These are phyloP conservation scores for Notarius lentiginosus DNA, from an alignment of 2,113 vertebrate species.

Conservation along the genomic window DNA sequence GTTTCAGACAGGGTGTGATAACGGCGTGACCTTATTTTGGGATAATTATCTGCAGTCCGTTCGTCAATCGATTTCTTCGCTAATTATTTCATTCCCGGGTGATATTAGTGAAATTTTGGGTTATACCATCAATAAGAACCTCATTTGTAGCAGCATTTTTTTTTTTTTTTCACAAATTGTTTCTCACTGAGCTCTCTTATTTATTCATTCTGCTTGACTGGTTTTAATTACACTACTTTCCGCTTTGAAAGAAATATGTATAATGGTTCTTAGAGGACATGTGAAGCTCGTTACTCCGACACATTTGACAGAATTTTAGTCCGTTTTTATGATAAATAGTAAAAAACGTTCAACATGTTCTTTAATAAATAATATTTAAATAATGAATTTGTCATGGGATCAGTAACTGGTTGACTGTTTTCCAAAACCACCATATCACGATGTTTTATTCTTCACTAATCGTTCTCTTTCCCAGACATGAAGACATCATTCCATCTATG, in stretches of 20 bases:
- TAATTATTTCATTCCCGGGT: not conserved
- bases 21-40: not conserved
- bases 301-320: not conserved
- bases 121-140: not conserved
- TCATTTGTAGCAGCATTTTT: not conserved
- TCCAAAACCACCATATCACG: not conserved
- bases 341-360: not conserved
- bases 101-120: not conserved
- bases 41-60: not conserved
- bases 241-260: not conserved
- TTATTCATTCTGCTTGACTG: not conserved
- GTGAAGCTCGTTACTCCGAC: not conserved
- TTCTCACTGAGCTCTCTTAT: not conserved
- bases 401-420: not conserved
- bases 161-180: not conserved
- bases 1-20: not conserved
- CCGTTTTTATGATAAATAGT: not conserved
- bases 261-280: not conserved
- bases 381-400: not conserved
- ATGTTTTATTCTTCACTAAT: not conserved
- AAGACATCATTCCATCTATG: constrained; percentile 75
- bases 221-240: not conserved
- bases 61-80: not conserved
- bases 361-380: not conserved
- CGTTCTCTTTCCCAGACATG: constrained; percentile 62